Evolutionary conservation across 2,888 invertebrate genomes (phyloP).

Genomic region (Enoplolaimus lenunculus): DNA sequence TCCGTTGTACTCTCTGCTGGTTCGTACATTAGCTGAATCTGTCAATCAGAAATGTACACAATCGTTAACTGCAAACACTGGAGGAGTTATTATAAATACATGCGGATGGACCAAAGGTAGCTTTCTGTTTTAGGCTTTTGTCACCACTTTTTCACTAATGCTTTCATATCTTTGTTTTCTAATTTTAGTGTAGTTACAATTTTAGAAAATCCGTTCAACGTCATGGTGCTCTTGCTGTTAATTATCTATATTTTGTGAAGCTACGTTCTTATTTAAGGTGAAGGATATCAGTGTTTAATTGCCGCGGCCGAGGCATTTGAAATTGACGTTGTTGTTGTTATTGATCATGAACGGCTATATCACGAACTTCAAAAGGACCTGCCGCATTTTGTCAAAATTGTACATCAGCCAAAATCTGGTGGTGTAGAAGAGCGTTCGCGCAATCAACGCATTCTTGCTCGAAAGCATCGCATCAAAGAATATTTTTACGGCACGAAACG

Average conservation of each 20-base stretch:
- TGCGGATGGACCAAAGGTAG: constrained; percentile 85
- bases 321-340: constrained; percentile 80
- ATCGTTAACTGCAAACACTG: constrained; percentile 35
- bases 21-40: constrained; percentile 68
- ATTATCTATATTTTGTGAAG: too few relatives aligned
- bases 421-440: constrained; percentile 52
- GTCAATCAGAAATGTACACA: constrained; percentile 43
- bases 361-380: constrained; percentile 83
- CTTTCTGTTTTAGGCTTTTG: too few relatives aligned
- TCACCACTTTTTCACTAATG: too few relatives aligned
- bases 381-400: constrained; percentile 79
- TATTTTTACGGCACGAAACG: constrained; percentile 82
- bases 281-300: constrained; percentile 48
- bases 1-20: constrained; percentile 66
- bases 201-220: too few relatives aligned
- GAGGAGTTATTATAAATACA: constrained; percentile 85
- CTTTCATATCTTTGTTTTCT: too few relatives aligned
- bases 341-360: constrained; percentile 88
- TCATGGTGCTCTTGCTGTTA: too few relatives aligned
- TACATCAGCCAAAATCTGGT: constrained; percentile 82
- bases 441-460: constrained; percentile 24
- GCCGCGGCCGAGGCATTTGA: constrained; percentile 84
- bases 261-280: constrained; percentile 8
- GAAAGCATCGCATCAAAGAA: constrained; percentile 46
- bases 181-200: too few relatives aligned